A percentile compares a stretch with the other conserved stretches of the same genome.
phyloP scores from a whole-genome alignment of 2,888 invertebrate species.

The Monoplex corrugatus region DNA sequence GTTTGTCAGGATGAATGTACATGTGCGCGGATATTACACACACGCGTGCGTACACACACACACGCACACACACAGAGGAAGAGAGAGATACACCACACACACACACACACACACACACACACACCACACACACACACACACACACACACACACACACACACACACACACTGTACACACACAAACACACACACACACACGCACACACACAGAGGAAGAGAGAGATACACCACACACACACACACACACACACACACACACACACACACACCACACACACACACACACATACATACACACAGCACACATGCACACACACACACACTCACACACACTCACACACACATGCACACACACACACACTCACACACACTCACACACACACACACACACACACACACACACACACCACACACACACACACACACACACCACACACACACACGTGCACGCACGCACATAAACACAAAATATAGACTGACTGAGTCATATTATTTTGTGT shows the following conservation, averaged over 20 bases:
- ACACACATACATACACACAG: conserved; percentile 1
- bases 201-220: neutral
- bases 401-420: neutral
- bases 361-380: neutral
- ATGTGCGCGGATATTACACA: neutral
- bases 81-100: neutral
- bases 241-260: neutral
- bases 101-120: neutral
- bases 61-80: conserved; percentile 4
- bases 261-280: neutral
- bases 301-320: neutral
- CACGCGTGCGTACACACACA: conserved; percentile 25
- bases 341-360: conserved; percentile 16
- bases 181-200: neutral
- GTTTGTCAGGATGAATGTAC: neutral
- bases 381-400: conserved; percentile 16
- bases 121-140: neutral
- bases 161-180: neutral
- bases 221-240: neutral
- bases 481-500: no score
- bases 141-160: neutral
- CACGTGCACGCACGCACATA: no score
- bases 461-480: no score
- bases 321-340: neutral
- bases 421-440: no score